Percentiles rank a stretch among this genome's conserved stretches.
These are phyloP conservation scores for Pyrocephalus nanus DNA, from an alignment of 2,797 vertebrate species.

Conservation along the genomic window DNA sequence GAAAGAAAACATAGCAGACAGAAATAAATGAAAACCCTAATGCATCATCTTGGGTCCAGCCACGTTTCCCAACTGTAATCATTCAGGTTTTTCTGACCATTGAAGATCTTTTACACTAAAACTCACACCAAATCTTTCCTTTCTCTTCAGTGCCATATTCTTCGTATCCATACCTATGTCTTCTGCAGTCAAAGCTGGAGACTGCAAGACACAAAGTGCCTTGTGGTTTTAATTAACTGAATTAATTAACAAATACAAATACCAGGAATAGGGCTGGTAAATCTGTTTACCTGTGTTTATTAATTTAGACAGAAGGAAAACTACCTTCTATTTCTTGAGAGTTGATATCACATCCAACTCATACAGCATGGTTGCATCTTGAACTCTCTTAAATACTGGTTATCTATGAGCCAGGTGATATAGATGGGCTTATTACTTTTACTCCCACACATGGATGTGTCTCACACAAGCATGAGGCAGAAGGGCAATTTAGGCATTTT, in stretches of 20 bases:
- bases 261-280: neutral
- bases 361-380: neutral
- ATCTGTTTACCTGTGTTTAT: conserved; percentile 26
- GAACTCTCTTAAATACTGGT: neutral
- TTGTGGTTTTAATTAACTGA: conserved; percentile 7
- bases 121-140: neutral
- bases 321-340: neutral
- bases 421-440: neutral
- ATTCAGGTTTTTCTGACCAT: neutral
- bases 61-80: neutral
- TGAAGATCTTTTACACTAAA: neutral
- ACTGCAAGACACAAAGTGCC: neutral
- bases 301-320: neutral
- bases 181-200: neutral
- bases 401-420: neutral
- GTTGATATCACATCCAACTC: neutral
- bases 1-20: neutral
- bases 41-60: neutral
- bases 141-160: neutral
- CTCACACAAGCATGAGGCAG: neutral
- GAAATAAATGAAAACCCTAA: neutral
- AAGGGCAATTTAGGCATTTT: neutral
- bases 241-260: conserved; percentile 12
- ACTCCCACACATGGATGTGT: neutral
- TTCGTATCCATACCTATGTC: neutral